These are phyloP conservation scores for Lethocerus indicus DNA, from an alignment of 1,140 invertebrate genomes.

Conservation along the genomic window DNA sequence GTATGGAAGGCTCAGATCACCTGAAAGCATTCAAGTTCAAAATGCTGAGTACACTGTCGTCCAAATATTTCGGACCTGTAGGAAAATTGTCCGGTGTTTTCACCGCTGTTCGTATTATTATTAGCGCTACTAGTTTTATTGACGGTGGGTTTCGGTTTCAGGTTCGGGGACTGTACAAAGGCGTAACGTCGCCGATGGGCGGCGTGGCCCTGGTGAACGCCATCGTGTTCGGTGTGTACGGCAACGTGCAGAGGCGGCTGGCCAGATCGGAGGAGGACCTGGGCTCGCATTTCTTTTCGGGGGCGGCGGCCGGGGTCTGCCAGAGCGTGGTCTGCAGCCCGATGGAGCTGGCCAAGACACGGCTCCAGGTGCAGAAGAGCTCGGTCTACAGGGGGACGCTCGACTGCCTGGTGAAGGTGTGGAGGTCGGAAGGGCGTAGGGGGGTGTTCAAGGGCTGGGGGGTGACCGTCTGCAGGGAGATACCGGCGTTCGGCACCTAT, in stretches of 20 bases:
- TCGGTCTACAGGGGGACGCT: conserved; percentile 32
- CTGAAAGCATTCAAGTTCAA: too few relatives aligned
- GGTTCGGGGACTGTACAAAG: conserved; percentile 53
- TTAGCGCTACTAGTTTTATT: too few relatives aligned
- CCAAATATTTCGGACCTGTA: too few relatives aligned
- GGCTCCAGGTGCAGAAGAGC: conserved; percentile 43
- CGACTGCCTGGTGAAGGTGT: conserved; percentile 45
- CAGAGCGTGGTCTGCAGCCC: conserved; percentile 70
- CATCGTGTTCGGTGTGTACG: conserved; percentile 82
- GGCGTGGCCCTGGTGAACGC: conserved; percentile 78
- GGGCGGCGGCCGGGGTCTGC: conserved; percentile 49
- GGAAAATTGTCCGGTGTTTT: background rate
- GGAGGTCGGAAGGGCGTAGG: conserved; percentile 38
- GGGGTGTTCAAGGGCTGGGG: conserved; percentile 58
- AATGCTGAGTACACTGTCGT: too few relatives aligned
- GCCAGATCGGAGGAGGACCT: conserved; percentile 36
- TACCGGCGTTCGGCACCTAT: conserved; percentile 52
- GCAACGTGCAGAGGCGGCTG: conserved; percentile 46
- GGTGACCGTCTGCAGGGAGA: conserved; percentile 57
- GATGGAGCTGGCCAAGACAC: conserved; percentile 74
- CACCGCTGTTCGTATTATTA: background rate
- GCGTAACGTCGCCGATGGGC: conserved; percentile 69
- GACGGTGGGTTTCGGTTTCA: too few relatives aligned
- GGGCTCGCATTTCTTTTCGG: conserved; percentile 49
- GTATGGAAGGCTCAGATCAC: too few relatives aligned